Conservation (phyloP, 2,797 vertebrate genomes). For the Hafferia zeledoni region DNA sequence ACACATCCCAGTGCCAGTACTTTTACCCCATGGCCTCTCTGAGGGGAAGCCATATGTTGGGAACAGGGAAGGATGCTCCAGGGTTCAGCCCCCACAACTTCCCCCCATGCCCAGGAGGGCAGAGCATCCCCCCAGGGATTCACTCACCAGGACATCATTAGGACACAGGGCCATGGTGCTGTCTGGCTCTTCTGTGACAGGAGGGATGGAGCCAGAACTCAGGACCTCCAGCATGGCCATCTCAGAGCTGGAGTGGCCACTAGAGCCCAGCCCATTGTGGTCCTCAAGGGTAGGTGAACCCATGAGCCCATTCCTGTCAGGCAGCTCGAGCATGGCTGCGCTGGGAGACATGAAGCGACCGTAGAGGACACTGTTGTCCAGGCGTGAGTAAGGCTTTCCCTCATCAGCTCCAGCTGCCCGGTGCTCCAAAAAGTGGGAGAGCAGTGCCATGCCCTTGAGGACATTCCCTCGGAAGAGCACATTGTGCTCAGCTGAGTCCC, state of each 20-base stretch:
- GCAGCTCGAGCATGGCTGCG: not conserved
- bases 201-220: not conserved
- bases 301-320: fast-evolving
- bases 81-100: not conserved
- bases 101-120: fast-evolving
- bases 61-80: not conserved
- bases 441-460: constrained; percentile 62
- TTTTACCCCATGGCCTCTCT: not conserved
- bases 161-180: not conserved
- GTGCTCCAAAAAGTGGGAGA: constrained; percentile 70
- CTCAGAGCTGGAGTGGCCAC: constrained; percentile 59
- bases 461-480: constrained; percentile 56
- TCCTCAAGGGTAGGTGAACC: not conserved
- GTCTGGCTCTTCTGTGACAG: not conserved
- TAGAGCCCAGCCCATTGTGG: not conserved
- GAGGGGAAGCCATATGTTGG: fast-evolving
- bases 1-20: fast-evolving
- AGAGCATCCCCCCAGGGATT: not conserved
- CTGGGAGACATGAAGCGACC: constrained; percentile 62
- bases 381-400: constrained; percentile 77
- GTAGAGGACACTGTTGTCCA: constrained; percentile 89
- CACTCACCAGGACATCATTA: not conserved
- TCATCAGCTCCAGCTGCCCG: not conserved
- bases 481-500: constrained; percentile 46
- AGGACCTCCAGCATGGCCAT: not conserved